These are phyloP conservation scores for Spialia ferax DNA, from an alignment of 2,888 invertebrate genomes.

Conservation along the genomic window DNA sequence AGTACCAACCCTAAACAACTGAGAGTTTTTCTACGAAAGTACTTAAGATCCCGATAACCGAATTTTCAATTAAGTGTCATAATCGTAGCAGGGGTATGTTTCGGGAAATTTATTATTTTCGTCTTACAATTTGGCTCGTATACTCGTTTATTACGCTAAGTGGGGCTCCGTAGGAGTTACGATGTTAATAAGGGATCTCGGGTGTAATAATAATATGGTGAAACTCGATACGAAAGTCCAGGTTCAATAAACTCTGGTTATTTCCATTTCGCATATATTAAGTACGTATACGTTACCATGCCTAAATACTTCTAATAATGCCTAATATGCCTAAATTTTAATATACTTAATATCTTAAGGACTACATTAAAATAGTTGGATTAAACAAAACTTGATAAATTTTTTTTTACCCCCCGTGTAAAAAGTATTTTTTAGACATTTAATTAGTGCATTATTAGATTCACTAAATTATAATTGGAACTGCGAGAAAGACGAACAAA, in stretches of 20 bases:
- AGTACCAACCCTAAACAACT: slow-evolving; percentile 59
- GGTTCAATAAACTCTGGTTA: slow-evolving; percentile 11
- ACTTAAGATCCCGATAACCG: slow-evolving; percentile 78
- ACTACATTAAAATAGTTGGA: too few relatives aligned
- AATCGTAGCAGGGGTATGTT: slow-evolving; percentile 69
- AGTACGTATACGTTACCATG: too few relatives aligned
- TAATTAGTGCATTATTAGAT: too few relatives aligned
- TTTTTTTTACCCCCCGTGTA: too few relatives aligned
- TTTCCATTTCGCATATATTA: not conserved
- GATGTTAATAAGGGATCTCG: slow-evolving; percentile 47
- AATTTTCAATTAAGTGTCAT: slow-evolving; percentile 85
- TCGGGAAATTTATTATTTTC: slow-evolving; percentile 77
- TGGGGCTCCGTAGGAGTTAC: slow-evolving; percentile 48
- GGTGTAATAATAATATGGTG: slow-evolving; percentile 46
- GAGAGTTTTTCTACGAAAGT: slow-evolving; percentile 75
- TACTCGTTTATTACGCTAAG: slow-evolving; percentile 66
- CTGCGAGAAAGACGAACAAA: too few relatives aligned
- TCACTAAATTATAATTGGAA: too few relatives aligned
- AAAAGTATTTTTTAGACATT: too few relatives aligned
- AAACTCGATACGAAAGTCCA: slow-evolving; percentile 5
- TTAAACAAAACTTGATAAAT: too few relatives aligned
- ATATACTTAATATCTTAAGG: too few relatives aligned
- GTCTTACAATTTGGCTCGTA: slow-evolving; percentile 72
- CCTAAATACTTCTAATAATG: too few relatives aligned
- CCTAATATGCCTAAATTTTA: too few relatives aligned